Conservation (phyloP, 2,888 invertebrate species). For the Dasypogon diadema region DNA sequence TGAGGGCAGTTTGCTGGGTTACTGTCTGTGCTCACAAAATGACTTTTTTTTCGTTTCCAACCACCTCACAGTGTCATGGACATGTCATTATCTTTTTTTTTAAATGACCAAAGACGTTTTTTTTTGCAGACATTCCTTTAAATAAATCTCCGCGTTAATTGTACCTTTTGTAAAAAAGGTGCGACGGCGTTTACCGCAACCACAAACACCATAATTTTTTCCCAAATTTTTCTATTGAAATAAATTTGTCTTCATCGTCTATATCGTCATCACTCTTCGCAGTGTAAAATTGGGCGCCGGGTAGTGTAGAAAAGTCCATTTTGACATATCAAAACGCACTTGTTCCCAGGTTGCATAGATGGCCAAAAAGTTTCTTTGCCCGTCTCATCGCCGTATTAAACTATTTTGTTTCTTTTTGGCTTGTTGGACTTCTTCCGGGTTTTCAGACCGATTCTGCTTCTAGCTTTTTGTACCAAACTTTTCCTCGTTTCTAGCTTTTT, state of each 20-base stretch:
- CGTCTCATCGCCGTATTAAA: too few relatives aligned
- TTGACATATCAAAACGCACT: too few relatives aligned
- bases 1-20: not conserved
- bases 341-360: not conserved
- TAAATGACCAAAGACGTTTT: not conserved
- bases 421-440: not conserved
- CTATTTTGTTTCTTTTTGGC: not conserved
- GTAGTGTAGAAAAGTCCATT: not conserved
- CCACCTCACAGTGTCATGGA: not conserved
- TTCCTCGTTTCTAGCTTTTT: not conserved
- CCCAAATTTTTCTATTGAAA: not conserved
- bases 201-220: not conserved
- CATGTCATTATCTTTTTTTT: not conserved
- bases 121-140: not conserved
- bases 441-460: not conserved
- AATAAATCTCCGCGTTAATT: not conserved
- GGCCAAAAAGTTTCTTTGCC: too few relatives aligned
- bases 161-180: not conserved
- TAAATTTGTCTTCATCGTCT: conserved; percentile 1
- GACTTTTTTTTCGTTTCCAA: too few relatives aligned
- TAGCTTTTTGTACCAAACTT: conserved; percentile 10
- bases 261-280: not conserved
- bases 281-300: not conserved
- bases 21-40: too few relatives aligned
- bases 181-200: not conserved